Percentiles rank a stretch among this genome's conserved stretches.
Evolutionary conservation across 2,113 vertebrate genomes (phyloP).

Genomic region (Malurus elegans): DNA sequence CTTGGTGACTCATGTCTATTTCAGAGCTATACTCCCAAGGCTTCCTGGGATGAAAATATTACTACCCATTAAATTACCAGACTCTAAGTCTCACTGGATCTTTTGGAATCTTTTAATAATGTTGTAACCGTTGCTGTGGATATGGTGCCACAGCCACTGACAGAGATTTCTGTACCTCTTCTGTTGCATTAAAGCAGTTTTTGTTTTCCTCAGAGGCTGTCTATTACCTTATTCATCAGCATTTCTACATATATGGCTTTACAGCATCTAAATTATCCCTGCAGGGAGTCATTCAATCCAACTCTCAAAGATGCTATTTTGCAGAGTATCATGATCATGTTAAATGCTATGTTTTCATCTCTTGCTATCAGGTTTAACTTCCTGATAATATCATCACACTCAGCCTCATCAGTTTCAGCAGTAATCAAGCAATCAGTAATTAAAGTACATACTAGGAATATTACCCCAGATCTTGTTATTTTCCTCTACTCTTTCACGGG

Average conservation of each 20-base stretch:
- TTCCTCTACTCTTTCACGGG: not conserved
- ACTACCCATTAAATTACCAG: not conserved
- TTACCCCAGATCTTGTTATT: not conserved
- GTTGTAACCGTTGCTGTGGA: not conserved
- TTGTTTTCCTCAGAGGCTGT: not conserved
- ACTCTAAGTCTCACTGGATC: not conserved
- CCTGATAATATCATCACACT: not conserved
- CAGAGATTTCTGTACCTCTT: not conserved
- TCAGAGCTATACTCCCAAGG: not conserved
- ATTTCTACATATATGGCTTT: not conserved
- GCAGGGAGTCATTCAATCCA: not conserved
- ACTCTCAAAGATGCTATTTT: not conserved
- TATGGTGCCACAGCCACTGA: not conserved
- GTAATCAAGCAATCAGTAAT: conserved; percentile 41
- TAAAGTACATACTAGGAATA: conserved; percentile 13
- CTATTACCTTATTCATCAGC: not conserved
- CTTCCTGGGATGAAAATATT: not conserved
- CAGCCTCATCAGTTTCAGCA: conserved; percentile 27
- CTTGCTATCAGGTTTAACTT: conserved; percentile 15
- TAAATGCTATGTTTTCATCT: conserved; percentile 18
- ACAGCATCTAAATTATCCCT: not conserved
- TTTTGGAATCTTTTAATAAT: not conserved
- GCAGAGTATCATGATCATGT: not conserved
- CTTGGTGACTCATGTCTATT: not conserved
- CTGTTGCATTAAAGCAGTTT: not conserved